Evolutionary conservation across 2,113 vertebrate genomes (phyloP).

Genomic region (Syrmaticus mikado): DNA sequence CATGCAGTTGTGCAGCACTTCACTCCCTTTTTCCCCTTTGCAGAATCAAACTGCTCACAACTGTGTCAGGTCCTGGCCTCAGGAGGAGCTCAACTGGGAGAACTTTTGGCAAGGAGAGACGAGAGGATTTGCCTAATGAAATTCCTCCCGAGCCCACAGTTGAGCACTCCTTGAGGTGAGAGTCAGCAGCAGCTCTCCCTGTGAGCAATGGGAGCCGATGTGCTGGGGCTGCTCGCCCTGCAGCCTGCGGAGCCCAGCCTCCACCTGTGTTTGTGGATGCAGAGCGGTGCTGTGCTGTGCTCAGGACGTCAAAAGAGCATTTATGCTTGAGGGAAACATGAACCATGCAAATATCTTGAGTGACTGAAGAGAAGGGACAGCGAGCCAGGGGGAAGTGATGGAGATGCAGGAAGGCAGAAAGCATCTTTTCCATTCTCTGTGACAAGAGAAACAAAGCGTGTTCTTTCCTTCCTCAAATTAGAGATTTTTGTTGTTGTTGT

Average conservation of each 20-base stretch:
- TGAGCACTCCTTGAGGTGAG: no score
- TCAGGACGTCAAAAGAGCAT: neutral
- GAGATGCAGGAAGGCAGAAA: neutral
- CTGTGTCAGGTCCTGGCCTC: neutral
- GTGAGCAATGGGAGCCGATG: neutral
- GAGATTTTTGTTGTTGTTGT: neutral
- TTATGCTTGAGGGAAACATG: neutral
- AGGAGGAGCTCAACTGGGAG: neutral
- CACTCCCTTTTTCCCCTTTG: no score
- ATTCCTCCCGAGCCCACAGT: neutral
- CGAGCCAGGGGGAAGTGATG: neutral
- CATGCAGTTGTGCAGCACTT: rapidly evolving
- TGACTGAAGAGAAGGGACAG: neutral
- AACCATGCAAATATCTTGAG: neutral
- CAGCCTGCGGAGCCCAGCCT: neutral
- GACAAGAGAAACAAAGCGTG: neutral
- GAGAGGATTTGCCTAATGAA: neutral
- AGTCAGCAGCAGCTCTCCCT: neutral
- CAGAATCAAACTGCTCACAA: neutral
- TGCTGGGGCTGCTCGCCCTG: neutral
- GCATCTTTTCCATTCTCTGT: neutral
- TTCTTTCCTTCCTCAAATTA: neutral
- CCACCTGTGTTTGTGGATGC: neutral
- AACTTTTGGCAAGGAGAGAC: neutral
- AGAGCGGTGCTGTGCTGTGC: neutral